Evolutionary conservation across 2,888 invertebrate genomes (phyloP), one percentile per base, ranked within the genome.

Genomic region (Magallana nippona): DNA sequence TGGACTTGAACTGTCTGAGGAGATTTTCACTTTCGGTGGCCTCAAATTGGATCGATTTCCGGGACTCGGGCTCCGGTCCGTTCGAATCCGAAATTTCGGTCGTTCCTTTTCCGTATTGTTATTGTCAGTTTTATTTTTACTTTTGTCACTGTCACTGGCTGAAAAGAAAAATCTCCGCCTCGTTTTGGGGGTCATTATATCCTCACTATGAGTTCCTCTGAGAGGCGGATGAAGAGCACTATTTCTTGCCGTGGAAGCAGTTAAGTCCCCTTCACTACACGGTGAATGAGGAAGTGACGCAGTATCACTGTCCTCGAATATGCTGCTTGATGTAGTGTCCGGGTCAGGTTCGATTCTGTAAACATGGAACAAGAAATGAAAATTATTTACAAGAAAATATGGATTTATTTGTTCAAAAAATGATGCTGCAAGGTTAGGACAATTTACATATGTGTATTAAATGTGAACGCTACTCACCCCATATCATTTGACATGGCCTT

Each of bases 311-410:
- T 93, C 93, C 55, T 92, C 93, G 81, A 89, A 92, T 58, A 92
- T 87, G 86, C 93, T 92, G 86, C 92, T 90, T 15, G 89, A 90
- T n/a, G 91, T 90, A 1, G 92, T 92, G 83, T 93, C 93, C 10
- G 90, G 90, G 78, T 93, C 93, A 0, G 89, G 88, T 55, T 93
- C 93, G 63, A 91, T 91, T 82, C 93, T 93, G 89, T 44, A 44
- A 44, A 44, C 8, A 5, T 8, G 8, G 5, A 44, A 8, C 44
- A 44, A 44, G 27, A 44, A 13, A 82, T 19, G 89, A 88, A 79
- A n/a, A 79, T 71, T 55, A 10, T n/a, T 17, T 71, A 17, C 5
- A 44, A 44, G 44, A 44, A 44, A 44, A 44, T 44, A 44, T 8
- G 44, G 8, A 5, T 3, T 44, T 44, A 8, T 3, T 8, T 3